These are phyloP conservation scores for Platalea minor DNA, from an alignment of 2,797 vertebrate genomes.

Conservation along the genomic window DNA sequence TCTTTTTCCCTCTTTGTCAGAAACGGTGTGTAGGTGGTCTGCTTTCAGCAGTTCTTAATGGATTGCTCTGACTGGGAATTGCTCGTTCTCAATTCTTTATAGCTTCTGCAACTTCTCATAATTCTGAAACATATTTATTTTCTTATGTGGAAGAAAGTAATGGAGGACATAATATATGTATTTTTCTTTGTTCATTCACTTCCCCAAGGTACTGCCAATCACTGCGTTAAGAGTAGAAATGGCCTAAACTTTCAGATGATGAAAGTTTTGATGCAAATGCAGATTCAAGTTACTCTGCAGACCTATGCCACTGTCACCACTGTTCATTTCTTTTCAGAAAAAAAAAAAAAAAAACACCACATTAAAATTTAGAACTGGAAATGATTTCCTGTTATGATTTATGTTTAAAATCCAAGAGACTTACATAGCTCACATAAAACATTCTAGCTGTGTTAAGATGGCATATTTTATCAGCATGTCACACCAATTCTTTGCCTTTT, in stretches of 20 bases:
- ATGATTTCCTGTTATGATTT: background rate
- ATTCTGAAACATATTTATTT: background rate
- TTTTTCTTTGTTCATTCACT: background rate
- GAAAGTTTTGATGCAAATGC: background rate
- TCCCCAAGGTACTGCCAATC: background rate
- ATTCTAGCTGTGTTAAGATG: background rate
- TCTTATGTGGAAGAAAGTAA: background rate
- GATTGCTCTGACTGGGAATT: constrained; percentile 12
- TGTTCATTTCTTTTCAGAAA: rapidly evolving
- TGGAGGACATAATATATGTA: background rate
- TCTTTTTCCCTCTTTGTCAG: background rate
- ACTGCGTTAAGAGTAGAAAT: background rate
- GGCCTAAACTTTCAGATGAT: background rate
- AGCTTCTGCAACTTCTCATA: background rate
- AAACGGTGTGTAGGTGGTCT: background rate
- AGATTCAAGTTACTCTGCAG: background rate
- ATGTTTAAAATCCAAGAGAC: background rate
- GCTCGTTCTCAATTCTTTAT: background rate
- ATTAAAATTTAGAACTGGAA: background rate
- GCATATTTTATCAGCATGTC: background rate
- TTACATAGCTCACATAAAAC: background rate
- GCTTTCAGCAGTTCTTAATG: background rate
- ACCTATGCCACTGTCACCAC: background rate
- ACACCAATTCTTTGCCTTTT: background rate
- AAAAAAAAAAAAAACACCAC: background rate